These are phyloP conservation scores for Amphiprion clarkii DNA, from an alignment of 2,797 vertebrate species.

Conservation along the genomic window DNA sequence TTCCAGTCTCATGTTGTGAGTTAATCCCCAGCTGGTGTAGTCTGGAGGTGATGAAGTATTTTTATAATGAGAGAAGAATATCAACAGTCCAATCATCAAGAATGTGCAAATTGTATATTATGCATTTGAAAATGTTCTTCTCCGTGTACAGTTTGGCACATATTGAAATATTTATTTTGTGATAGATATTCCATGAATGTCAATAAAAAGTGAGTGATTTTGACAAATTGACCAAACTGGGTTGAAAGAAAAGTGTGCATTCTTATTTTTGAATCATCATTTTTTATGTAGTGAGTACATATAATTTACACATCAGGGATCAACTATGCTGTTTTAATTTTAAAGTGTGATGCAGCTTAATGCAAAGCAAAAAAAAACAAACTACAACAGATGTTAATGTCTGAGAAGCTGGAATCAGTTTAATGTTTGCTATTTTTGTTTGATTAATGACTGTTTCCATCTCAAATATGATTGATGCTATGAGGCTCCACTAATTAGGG, in stretches of 20 bases:
- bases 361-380: too few species aligned
- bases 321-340: too few species aligned
- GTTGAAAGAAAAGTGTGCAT: not conserved
- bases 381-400: too few species aligned
- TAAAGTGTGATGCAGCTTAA: too few species aligned
- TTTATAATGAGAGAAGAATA: constrained; percentile 17
- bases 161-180: constrained; percentile 58
- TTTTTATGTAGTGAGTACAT: not conserved
- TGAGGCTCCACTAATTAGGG: too few species aligned
- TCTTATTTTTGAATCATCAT: not conserved
- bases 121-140: constrained; percentile 37
- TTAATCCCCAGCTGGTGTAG: constrained; percentile 5
- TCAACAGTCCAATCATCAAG: constrained; percentile 6
- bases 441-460: too few species aligned
- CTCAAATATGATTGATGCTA: too few species aligned
- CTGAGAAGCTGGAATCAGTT: too few species aligned
- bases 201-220: constrained; percentile 65
- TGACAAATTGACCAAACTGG: constrained; percentile 8
- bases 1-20: not conserved
- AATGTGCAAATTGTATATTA: constrained; percentile 27
- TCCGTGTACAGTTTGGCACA: constrained; percentile 68
- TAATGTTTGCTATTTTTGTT: too few species aligned
- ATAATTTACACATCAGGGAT: too few species aligned
- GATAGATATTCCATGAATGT: constrained; percentile 40
- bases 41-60: constrained; percentile 15